These are phyloP conservation scores for Neoniphon sammara DNA, from an alignment of 2,797 vertebrate species.

Conservation along the genomic window DNA sequence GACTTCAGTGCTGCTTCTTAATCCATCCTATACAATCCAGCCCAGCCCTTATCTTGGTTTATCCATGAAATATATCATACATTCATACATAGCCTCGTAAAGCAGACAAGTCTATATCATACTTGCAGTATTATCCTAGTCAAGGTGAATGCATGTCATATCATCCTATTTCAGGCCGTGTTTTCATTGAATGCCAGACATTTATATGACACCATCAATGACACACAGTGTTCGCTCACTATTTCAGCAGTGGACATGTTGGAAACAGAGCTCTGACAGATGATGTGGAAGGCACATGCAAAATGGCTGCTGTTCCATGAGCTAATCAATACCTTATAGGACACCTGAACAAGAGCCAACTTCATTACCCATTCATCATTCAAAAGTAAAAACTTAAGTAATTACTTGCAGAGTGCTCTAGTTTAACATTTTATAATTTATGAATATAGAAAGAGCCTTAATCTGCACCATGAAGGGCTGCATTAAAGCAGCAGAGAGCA, in stretches of 20 bases:
- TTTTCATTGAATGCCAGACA: slow-evolving; percentile 10
- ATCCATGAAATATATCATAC: neutral
- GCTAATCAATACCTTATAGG: slow-evolving; percentile 55
- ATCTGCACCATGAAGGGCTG: slow-evolving; percentile 40
- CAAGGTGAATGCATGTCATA: neutral
- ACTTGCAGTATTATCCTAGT: neutral
- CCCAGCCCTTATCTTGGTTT: neutral
- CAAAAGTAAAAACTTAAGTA: slow-evolving; percentile 45
- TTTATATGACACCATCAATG: neutral
- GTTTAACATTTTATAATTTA: slow-evolving; percentile 47
- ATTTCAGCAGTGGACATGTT: slow-evolving; percentile 13
- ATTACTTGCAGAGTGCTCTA: slow-evolving; percentile 41
- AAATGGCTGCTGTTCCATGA: slow-evolving; percentile 42
- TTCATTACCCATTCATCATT: slow-evolving; percentile 37
- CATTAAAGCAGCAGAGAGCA: slow-evolving; percentile 43
- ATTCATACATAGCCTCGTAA: too few relatives aligned
- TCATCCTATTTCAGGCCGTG: neutral
- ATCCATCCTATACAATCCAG: slow-evolving; percentile 1
- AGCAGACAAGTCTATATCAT: neutral
- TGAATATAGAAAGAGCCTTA: slow-evolving; percentile 48
- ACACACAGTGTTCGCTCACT: neutral
- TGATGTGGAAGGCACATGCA: slow-evolving; percentile 47
- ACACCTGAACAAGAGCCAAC: slow-evolving; percentile 50
- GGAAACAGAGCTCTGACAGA: slow-evolving; percentile 51
- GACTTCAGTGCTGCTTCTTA: slow-evolving; percentile 8